Base-by-base conservation (phyloP, 2,113 vertebrate species). In the Neopipo cinnamomea region DNA sequence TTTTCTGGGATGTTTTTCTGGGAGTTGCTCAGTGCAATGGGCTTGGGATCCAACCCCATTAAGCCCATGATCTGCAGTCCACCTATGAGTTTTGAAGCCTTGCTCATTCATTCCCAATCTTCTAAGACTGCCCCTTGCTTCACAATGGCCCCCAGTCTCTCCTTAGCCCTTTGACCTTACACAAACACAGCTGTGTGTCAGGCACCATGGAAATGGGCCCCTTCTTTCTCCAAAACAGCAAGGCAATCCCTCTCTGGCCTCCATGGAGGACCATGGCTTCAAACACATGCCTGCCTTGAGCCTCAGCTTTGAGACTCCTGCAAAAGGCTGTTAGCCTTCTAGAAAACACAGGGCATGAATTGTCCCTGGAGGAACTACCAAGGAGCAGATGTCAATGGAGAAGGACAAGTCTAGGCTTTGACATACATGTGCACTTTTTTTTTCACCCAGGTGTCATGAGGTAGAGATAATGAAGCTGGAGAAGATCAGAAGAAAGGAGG, bases 181-280 rank as follows among this genome's bases (percentile, higher is more conserved):
- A 35, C 22, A 35, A 18, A 41, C 24, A 53, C 14, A 59, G 31
- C 28, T 28, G 11, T 44, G 42, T 55, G 25, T n/a, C 14, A 70
- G 20, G 8, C 41, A 91, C 44, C 49, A 16, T 0, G 1, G 83
- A 61, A 70, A 71, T 15, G 17, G 25, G 30, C 21, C 22, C 11
- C 22, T 76, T 63, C 24, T 44, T 19, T 9, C 41, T 19, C 6
- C 31, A 58, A 0, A 27, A 20, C 50, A 33, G 30, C 31, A 62
- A 66, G 23, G 27, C 55, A 70, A 21, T 24, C 66, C 17, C 8
- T 33, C 5, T 4, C 27, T 18, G 37, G 15, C 14, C 25, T 63
- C 31, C 22, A 2, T n/a, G 37, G 37, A 46, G 2, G 1, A 56
- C 35, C 30, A 11, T 9, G 0, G 0, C 37, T 85, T 94, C 35